Base-by-base conservation (phyloP, 2,113 vertebrate species). In the Cranoglanis bouderius region DNA sequence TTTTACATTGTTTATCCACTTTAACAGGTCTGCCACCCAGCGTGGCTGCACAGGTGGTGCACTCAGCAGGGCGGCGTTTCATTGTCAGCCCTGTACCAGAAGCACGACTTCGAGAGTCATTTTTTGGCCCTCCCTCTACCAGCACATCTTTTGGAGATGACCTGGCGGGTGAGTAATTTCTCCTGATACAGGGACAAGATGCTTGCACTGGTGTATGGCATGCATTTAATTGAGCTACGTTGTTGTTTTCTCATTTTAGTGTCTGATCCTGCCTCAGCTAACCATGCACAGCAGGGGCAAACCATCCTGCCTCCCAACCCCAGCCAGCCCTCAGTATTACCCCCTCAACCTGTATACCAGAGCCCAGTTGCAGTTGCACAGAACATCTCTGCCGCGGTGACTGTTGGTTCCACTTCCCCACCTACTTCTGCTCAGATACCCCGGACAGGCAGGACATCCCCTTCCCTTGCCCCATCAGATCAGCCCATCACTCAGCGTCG, bases 81-180 rank as follows among this genome's bases (percentile, higher is more conserved):
- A 99, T 99, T 88, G 98, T 99, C 86, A 99, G 98, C 92, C 98
- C 98, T 35, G 98, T 99, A 63, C 98, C 98, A 6, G 98, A 99
- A 94, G 96, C 97, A 86, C 95, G 97, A 10, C 93, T 99, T 85
- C 96, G 94, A 91, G 97, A 99, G 21, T 97, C 96, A 82, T 94
- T 97, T 92, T 98, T 97, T 92, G 94, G 96, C 2, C 85, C 94
- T 19, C 4, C 93, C 26, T 95, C 94, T 63, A 91, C 93, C 74
- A 94, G 93, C 90, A 70, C 93, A 19, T 94, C 93, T 67, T 92
- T 94, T 91, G 95, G 90, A 63, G 97, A 99, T 88, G 87, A 96
- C n/a, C 12, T 91, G 9, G n/a, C 90, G 90, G 94, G 95, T 96
- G 26, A 49, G 55, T 65, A 7, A 32, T 46, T 85, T 35, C 35